Percentiles rank a stretch among this genome's conserved stretches.
Conservation (phyloP, 2,113 vertebrate species). For the Mionectes macconnelli region DNA sequence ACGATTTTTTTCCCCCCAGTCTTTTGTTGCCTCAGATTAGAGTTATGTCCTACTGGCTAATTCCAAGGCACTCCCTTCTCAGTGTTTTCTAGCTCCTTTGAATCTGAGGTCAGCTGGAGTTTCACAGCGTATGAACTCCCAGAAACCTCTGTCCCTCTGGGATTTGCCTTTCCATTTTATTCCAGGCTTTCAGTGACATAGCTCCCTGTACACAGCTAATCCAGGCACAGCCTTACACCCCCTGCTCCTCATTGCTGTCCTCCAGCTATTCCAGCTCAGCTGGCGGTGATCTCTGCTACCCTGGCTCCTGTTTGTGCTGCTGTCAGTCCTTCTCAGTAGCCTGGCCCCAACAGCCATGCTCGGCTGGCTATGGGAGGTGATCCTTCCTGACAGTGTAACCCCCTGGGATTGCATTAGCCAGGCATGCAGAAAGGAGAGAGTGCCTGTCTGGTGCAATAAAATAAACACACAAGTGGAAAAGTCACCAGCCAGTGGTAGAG, state of each 20-base stretch:
- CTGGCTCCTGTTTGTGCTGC: neutral
- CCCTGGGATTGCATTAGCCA: constrained; percentile 49
- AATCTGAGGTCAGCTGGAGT: constrained; percentile 17
- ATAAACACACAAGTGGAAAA: neutral
- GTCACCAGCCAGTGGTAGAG: neutral
- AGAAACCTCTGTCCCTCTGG: constrained; percentile 6
- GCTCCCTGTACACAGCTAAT: neutral
- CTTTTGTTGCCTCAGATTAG: neutral
- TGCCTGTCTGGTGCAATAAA: constrained; percentile 32
- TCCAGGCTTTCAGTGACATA: neutral
- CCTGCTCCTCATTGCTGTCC: neutral
- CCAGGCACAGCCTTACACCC: neutral
- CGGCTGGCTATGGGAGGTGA: constrained; percentile 6
- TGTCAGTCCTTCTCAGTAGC: neutral
- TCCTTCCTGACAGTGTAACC: constrained; percentile 33
- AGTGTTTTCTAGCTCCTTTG: neutral
- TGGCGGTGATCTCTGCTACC: neutral
- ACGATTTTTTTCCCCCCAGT: neutral
- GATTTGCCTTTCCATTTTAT: neutral
- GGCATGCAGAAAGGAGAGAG: constrained; percentile 37
- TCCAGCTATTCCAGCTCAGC: neutral
- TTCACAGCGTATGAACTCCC: neutral
- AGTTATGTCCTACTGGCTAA: neutral
- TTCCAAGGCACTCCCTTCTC: neutral
- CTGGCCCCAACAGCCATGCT: neutral